Percentiles rank a stretch among this genome's conserved stretches.
Evolutionary conservation across 2,797 vertebrate genomes (phyloP).

Genomic region (Toxotes lorentzi): DNA sequence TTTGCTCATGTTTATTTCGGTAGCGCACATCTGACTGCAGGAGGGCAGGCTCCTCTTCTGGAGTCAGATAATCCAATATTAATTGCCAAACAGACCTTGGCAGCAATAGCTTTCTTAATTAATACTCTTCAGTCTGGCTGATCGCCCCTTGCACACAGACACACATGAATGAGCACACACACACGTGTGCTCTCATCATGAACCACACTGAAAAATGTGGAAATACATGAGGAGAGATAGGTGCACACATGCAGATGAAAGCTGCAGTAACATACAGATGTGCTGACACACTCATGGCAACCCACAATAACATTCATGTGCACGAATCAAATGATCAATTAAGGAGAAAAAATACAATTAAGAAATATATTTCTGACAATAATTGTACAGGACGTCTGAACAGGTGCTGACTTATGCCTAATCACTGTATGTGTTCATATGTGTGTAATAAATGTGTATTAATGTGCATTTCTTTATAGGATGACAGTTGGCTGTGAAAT

Average conservation of each 20-base stretch:
- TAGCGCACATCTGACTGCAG: constrained; percentile 13
- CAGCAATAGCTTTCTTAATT: constrained; percentile 50
- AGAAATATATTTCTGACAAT: neutral
- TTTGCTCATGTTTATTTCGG: constrained; percentile 20
- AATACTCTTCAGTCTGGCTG: constrained; percentile 37
- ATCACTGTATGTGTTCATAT: neutral
- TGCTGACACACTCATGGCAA: neutral
- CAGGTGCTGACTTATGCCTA: neutral
- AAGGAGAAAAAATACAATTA: neutral
- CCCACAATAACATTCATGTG: neutral
- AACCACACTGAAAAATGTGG: neutral
- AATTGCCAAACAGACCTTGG: constrained; percentile 55
- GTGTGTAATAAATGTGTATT: neutral
- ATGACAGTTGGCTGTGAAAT: constrained; percentile 27
- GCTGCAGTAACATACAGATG: neutral
- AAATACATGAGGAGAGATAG: neutral
- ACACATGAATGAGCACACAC: neutral
- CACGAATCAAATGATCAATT: neutral
- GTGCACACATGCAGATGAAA: neutral
- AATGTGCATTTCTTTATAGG: neutral
- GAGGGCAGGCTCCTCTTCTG: constrained; percentile 8
- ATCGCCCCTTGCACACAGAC: constrained; percentile 3
- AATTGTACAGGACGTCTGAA: neutral
- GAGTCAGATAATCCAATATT: constrained; percentile 60
- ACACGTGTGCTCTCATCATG: neutral